Evolutionary conservation across 2,797 vertebrate genomes (phyloP).

Genomic region (Acrocephalus scirpaceus): DNA sequence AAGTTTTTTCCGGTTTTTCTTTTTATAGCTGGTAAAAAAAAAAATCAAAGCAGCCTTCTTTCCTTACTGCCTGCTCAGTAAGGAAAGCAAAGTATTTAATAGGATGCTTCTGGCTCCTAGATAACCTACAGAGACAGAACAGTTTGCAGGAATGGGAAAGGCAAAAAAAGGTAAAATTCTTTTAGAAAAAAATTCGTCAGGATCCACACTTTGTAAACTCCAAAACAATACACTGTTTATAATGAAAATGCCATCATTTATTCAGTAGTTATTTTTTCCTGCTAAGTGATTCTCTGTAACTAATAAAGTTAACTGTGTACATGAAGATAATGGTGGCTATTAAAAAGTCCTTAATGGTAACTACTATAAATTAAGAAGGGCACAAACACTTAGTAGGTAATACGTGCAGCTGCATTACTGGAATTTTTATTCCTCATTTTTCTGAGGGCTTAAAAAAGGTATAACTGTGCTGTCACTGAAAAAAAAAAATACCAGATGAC

Average conservation of each 20-base stretch:
- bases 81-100: not conserved
- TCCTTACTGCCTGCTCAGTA: not conserved
- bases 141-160: not conserved
- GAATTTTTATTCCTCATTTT: not conserved
- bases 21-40: not conserved
- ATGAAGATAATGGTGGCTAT: not conserved
- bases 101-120: not conserved
- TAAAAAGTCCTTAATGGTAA: not conserved
- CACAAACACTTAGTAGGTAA: not conserved
- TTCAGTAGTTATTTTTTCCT: not conserved
- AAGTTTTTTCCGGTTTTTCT: not conserved
- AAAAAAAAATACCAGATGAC: not conserved
- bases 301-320: not conserved
- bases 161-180: not conserved
- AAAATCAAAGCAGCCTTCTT: not conserved
- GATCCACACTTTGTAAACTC: not conserved
- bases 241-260: not conserved
- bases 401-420: not conserved
- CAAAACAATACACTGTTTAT: not conserved
- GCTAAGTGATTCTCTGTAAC: not conserved
- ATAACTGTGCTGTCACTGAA: not conserved
- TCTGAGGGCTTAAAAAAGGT: not conserved
- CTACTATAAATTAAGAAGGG: not conserved
- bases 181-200: not conserved
- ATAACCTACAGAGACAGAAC: not conserved